Evolutionary conservation across 2,113 vertebrate genomes (phyloP).

Genomic region (Phodopus roborovskii): DNA sequence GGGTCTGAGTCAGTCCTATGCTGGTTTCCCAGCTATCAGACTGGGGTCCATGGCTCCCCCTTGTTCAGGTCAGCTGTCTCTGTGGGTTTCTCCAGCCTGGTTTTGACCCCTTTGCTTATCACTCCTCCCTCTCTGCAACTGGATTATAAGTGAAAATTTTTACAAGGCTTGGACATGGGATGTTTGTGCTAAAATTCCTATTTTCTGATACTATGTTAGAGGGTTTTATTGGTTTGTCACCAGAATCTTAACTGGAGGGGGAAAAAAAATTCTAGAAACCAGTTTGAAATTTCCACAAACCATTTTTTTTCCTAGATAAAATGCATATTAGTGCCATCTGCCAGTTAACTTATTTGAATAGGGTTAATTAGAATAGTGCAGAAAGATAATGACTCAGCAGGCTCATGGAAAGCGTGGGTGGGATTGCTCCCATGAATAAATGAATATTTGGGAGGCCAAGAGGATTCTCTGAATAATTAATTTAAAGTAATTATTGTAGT

Average conservation of each 20-base stretch:
- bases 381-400: neutral
- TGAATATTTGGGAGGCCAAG: neutral
- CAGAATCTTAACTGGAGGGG: conserved; percentile 32
- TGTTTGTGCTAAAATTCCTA: neutral
- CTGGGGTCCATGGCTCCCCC: no score
- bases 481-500: conserved; percentile 36
- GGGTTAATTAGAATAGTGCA: neutral
- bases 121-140: no score
- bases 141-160: neutral
- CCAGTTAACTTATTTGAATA: neutral
- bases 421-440: neutral
- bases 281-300: neutral
- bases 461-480: conserved; percentile 40
- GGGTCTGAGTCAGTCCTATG: no score
- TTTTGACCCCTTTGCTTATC: no score
- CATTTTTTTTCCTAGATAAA: neutral
- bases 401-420: neutral
- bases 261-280: conserved; percentile 3
- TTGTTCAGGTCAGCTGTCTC: no score
- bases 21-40: no score
- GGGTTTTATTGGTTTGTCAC: neutral
- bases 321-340: neutral
- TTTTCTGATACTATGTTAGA: neutral
- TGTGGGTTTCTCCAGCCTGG: no score
- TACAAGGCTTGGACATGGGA: neutral